Conservation (phyloP, 2,888 invertebrate genomes). For the Hofmannophila pseudospretella region DNA sequence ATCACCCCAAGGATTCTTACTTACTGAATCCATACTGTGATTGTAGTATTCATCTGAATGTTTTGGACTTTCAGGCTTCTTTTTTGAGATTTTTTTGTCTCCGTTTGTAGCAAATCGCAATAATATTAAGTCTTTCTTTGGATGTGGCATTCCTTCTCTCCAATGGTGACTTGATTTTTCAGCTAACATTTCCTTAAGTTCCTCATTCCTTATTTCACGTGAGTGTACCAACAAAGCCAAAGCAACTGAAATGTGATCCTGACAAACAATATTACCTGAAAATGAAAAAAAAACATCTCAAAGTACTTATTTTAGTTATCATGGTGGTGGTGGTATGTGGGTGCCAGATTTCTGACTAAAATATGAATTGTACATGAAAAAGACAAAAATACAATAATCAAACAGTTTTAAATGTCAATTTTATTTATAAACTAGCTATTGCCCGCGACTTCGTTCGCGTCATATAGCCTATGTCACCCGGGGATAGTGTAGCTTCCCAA, state of each 20-base stretch:
- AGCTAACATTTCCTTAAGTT: constrained; percentile 51
- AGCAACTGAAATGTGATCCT: constrained; percentile 78
- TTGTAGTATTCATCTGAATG: constrained; percentile 36
- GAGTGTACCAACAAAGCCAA: constrained; percentile 79
- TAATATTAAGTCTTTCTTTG: constrained; percentile 82
- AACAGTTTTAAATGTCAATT: too few species aligned
- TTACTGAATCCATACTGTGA: constrained; percentile 36
- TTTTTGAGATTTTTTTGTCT: constrained; percentile 82
- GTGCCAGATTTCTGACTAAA: too few species aligned
- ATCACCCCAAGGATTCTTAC: constrained; percentile 86
- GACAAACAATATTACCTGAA: constrained; percentile 82
- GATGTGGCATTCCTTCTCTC: constrained; percentile 83
- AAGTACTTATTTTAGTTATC: neutral
- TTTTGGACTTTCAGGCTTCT: constrained; percentile 28
- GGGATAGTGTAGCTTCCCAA: too few species aligned
- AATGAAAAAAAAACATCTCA: constrained; percentile 11
- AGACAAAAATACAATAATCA: too few species aligned
- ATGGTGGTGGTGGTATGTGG: too few species aligned
- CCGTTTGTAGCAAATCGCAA: constrained; percentile 86
- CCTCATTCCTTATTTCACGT: constrained; percentile 59
- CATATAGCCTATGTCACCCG: too few species aligned
- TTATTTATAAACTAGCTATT: too few species aligned
- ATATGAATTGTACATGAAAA: too few species aligned
- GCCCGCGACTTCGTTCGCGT: too few species aligned
- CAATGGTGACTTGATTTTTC: constrained; percentile 83